A percentile compares a stretch with the other conserved stretches of the same genome.
phyloP scores from a whole-genome alignment of 1,140 invertebrate species.

The Odontomachus brunneus region DNA sequence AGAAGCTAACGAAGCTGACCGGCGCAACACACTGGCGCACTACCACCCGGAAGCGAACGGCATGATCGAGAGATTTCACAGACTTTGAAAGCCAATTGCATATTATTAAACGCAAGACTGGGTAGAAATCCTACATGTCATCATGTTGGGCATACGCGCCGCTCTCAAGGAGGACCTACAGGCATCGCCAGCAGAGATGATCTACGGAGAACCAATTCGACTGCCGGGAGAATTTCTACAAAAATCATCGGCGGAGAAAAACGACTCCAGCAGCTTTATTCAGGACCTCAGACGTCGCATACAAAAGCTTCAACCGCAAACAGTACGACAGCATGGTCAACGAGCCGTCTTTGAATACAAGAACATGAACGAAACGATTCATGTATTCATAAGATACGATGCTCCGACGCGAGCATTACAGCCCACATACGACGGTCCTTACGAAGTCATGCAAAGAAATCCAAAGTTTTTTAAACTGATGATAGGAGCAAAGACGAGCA shows the following conservation, averaged over 20 bases:
- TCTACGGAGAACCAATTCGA: no score
- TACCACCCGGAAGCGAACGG: slow-evolving; percentile 76
- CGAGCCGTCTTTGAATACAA: neutral
- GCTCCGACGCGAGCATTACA: neutral
- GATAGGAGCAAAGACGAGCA: neutral
- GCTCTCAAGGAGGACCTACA: no score
- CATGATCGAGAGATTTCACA: slow-evolving; percentile 72
- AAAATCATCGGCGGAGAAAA: no score
- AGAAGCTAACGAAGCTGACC: slow-evolving; percentile 26
- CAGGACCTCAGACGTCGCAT: neutral
- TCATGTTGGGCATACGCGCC: no score
- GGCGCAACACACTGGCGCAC: slow-evolving; percentile 33
- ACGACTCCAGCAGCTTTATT: no score
- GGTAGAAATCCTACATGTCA: no score
- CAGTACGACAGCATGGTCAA: neutral
- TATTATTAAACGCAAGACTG: no score
- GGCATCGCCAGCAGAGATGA: no score
- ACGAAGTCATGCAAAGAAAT: neutral
- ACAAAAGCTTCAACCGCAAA: neutral
- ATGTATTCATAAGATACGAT: neutral
- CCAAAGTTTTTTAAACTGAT: neutral
- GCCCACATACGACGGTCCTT: neutral
- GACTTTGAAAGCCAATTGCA: neutral
- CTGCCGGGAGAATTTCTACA: no score
- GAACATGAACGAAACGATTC: neutral